phyloP scores from a whole-genome alignment of 2,888 invertebrate species.

The Ormyrus thymus region DNA sequence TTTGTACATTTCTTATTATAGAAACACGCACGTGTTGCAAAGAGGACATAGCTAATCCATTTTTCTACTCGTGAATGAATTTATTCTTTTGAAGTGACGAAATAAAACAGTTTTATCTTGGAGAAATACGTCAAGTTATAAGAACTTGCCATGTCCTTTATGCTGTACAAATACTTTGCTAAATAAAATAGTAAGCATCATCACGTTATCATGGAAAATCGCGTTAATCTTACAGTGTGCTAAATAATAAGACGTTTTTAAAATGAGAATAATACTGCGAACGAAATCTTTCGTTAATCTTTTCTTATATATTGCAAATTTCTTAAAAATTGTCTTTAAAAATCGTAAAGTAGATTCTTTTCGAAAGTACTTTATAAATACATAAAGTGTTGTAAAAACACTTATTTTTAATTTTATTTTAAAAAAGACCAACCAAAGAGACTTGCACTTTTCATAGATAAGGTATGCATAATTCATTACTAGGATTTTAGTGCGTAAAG shows the following conservation, averaged over 20 bases:
- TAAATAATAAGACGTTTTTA: constrained; percentile 17
- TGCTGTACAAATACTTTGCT: constrained; percentile 52
- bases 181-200: constrained; percentile 42
- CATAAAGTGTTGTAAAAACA: constrained; percentile 44
- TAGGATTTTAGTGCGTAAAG: constrained; percentile 42
- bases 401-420: constrained; percentile 38
- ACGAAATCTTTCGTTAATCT: constrained; percentile 11
- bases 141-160: constrained; percentile 41
- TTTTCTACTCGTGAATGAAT: constrained; percentile 44
- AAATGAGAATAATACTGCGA: constrained; percentile 9
- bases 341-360: constrained; percentile 31
- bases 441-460: constrained; percentile 55
- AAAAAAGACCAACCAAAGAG: constrained; percentile 48
- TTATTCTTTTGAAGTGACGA: constrained; percentile 39
- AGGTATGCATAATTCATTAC: constrained; percentile 41
- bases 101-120: constrained; percentile 20
- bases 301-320: constrained; percentile 17
- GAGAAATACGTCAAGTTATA: constrained; percentile 22
- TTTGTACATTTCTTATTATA: constrained; percentile 48
- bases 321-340: not conserved
- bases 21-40: constrained; percentile 31
- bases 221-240: constrained; percentile 29
- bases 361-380: constrained; percentile 30
- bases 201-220: constrained; percentile 32
- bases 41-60: constrained; percentile 35